Evolutionary conservation across 1,140 invertebrate species (phyloP).

Genomic region (Thalassaphorura encarpata): DNA sequence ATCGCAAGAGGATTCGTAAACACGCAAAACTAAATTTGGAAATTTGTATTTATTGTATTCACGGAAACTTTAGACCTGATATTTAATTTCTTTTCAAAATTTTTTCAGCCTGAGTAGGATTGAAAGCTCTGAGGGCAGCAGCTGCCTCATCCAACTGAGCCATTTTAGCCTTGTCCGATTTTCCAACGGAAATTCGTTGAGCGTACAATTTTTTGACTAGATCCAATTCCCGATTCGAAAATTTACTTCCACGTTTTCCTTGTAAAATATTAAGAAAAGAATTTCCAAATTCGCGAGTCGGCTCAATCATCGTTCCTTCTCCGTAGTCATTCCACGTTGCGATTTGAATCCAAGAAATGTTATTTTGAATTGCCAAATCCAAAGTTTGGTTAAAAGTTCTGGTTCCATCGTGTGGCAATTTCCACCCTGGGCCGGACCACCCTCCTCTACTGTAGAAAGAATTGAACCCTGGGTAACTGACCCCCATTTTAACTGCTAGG

Average conservation of each 20-base stretch:
- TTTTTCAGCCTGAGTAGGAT: no score
- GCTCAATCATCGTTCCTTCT: constrained; percentile 24
- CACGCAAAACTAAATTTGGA: no score
- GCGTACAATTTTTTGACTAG: background rate
- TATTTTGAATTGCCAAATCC: constrained; percentile 11
- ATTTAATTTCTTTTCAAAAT: no score
- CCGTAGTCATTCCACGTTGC: constrained; percentile 28
- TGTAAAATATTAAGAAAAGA: constrained; percentile 6
- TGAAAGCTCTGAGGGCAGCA: no score
- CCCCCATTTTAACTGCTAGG: constrained; percentile 9
- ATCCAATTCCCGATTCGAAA: background rate
- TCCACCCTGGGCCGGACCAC: constrained; percentile 19
- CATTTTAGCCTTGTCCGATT: no score
- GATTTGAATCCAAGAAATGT: constrained; percentile 12
- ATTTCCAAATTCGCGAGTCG: constrained; percentile 9
- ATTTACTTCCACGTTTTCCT: background rate
- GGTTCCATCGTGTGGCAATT: constrained; percentile 4
- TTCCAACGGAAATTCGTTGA: no score
- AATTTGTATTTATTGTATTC: no score
- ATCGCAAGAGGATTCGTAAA: no score
- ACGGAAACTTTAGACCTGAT: no score
- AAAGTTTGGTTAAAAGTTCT: constrained; percentile 16
- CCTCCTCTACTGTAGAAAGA: constrained; percentile 8
- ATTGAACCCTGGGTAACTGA: constrained; percentile 10
- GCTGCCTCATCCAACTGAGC: no score